Evolutionary conservation across 1,140 invertebrate genomes (phyloP).

Genomic region (Halictus rubicundus): DNA sequence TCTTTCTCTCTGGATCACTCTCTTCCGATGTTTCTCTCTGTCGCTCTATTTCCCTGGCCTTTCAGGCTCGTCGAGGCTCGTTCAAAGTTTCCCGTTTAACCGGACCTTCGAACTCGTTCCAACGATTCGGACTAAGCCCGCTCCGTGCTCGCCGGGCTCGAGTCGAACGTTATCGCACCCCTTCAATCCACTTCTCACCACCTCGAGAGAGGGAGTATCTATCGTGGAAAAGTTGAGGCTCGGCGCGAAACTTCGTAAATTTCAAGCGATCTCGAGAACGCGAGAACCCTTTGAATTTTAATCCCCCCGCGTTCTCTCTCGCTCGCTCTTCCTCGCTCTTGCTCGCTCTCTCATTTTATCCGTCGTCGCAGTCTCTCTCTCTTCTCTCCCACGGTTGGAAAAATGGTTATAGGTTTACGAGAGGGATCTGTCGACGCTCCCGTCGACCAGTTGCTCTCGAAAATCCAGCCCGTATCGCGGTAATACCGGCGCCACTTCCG

Average conservation of each 20-base stretch:
- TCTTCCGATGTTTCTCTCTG: not conserved
- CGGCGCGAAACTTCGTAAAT: constrained; percentile 60
- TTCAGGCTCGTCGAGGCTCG: not conserved
- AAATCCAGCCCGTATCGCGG: not conserved
- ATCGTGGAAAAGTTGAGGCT: constrained; percentile 57
- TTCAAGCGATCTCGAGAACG: constrained; percentile 55
- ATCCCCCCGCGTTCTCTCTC: constrained; percentile 42
- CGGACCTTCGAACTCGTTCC: constrained; percentile 9
- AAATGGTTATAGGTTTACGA: constrained; percentile 57
- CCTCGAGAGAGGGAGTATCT: constrained; percentile 31
- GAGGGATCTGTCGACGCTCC: constrained; percentile 18
- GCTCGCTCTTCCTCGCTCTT: constrained; percentile 40
- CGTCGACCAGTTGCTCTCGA: constrained; percentile 32
- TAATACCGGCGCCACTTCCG: not conserved
- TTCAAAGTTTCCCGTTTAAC: constrained; percentile 5
- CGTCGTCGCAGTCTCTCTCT: constrained; percentile 28
- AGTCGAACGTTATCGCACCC: constrained; percentile 18
- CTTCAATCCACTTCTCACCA: constrained; percentile 7
- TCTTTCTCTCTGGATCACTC: no score
- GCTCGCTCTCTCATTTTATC: constrained; percentile 67
- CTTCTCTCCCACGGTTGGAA: constrained; percentile 17
- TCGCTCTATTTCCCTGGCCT: not conserved
- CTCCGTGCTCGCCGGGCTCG: not conserved
- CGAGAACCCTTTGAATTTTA: constrained; percentile 64
- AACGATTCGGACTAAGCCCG: not conserved